A percentile compares a stretch with the other conserved stretches of the same genome.
These are phyloP conservation scores for Plectrocnemia conspersa DNA, from an alignment of 1,140 invertebrate genomes.

Conservation along the genomic window DNA sequence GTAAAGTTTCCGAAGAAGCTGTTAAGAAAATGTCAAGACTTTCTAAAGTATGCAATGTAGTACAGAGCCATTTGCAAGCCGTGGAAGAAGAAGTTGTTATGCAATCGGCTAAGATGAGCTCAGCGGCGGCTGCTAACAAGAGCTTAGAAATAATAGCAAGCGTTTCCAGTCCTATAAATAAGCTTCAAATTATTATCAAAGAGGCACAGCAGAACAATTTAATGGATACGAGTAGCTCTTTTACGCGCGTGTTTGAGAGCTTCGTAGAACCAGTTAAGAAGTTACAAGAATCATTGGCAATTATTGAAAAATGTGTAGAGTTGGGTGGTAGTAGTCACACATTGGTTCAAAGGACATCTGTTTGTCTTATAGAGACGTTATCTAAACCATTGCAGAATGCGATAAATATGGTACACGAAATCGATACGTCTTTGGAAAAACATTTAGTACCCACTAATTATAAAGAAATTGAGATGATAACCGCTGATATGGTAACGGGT, in stretches of 20 bases:
- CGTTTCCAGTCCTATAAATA: conserved; percentile 57
- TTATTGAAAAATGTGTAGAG: conserved; percentile 65
- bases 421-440: conserved; percentile 33
- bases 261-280: conserved; percentile 57
- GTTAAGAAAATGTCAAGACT: conserved; percentile 19
- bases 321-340: conserved; percentile 60
- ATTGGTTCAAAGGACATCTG: conserved; percentile 59
- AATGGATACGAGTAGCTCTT: conserved; percentile 40
- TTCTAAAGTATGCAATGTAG: conserved; percentile 32
- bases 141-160: conserved; percentile 61
- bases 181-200: conserved; percentile 58
- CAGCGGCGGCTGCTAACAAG: conserved; percentile 55
- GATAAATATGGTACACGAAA: conserved; percentile 48
- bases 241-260: conserved; percentile 52
- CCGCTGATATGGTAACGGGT: conserved; percentile 49
- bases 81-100: conserved; percentile 58
- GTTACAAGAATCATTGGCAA: conserved; percentile 57
- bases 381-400: conserved; percentile 51
- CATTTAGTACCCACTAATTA: conserved; percentile 13
- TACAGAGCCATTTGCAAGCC: conserved; percentile 49
- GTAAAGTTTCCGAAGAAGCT: conserved; percentile 37
- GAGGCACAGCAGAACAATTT: conserved; percentile 43
- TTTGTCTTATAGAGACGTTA: conserved; percentile 56
- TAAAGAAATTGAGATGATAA: conserved; percentile 44
- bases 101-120: conserved; percentile 59